Conservation (phyloP, 2,113 vertebrate genomes). For the Emydura subglobosa region DNA sequence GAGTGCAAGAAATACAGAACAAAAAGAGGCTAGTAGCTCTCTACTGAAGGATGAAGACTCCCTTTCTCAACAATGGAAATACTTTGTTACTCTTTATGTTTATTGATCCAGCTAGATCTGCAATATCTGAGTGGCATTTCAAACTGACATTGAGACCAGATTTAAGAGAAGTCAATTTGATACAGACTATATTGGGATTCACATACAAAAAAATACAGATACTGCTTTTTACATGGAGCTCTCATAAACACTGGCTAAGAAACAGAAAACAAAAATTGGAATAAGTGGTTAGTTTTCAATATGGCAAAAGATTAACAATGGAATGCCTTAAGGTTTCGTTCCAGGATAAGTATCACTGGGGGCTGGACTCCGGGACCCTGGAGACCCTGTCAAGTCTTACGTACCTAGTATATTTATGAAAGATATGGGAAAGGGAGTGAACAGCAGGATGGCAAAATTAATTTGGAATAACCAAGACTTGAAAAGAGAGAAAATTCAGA, state of each 20-base stretch:
- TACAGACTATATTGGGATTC: background rate
- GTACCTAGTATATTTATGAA: background rate
- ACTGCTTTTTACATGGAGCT: background rate
- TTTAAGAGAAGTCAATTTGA: background rate
- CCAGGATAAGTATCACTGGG: background rate
- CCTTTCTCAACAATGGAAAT: background rate
- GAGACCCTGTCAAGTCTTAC: background rate
- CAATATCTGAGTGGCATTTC: background rate
- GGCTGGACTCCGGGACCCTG: background rate
- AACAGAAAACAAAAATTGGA: background rate
- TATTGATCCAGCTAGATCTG: background rate
- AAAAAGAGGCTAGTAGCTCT: background rate
- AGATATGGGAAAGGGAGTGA: background rate
- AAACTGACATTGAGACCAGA: background rate
- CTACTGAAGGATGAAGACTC: background rate
- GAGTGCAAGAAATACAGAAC: background rate
- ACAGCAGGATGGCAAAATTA: background rate
- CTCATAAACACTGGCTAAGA: background rate
- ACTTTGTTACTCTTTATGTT: background rate
- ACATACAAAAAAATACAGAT: background rate
- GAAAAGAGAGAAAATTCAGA: background rate
- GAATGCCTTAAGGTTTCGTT: background rate
- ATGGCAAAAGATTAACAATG: background rate
- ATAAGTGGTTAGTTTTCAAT: background rate
- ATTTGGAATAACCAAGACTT: background rate